Base-by-base conservation (phyloP, 2,888 invertebrate species). In the Parnassius orleans region DNA sequence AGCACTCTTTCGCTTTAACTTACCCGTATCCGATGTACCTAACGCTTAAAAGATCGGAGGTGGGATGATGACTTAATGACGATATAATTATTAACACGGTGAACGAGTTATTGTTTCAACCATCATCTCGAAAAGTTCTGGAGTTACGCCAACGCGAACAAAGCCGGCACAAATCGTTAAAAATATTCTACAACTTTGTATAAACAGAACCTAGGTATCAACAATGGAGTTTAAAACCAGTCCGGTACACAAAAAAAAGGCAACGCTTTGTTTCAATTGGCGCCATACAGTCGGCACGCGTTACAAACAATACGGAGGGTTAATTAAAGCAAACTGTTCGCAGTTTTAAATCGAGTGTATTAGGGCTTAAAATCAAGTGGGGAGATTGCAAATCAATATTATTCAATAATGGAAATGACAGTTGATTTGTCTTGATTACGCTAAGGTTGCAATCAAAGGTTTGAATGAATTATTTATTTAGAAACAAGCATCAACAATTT, bases 251-350 rank as follows among this genome's bases (percentile, higher is more conserved):
- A 63, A 57, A 64, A 62, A 66, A 67, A 64, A 69, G 67, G 69
- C 63, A 65, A 65, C 65, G 69, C 66, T 63, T 59, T 51, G 55
- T 68, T 67, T 65, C 65, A 54, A 60, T 68, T 60, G 73, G 74
- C 74, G 73, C 74, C 74, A 57, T 63, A 61, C 63, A 54, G 74
- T 67, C 74, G 74, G 67, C 70, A 68, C 68, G 71, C 66, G 68
- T 69, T 56, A 47, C 41, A 15, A 46, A 55, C 46, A 57, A 14
- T 47, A 33, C 14, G 33, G 52, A 56, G 63, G 63, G 63, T 55
- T 19, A 24, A n/a, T 43, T 10, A 2, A 11, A 43, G 10, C 51
- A 55, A 48, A 48, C 48, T 9, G 53, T 43, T 58, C 24, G 41
- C 52, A 48, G 42, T 43, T 60, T 56, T 63, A 63, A 56, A 5